Percentiles rank a stretch among this genome's conserved stretches.
These are phyloP conservation scores for Esox niger DNA, from an alignment of 2,113 vertebrate species.

Conservation along the genomic window DNA sequence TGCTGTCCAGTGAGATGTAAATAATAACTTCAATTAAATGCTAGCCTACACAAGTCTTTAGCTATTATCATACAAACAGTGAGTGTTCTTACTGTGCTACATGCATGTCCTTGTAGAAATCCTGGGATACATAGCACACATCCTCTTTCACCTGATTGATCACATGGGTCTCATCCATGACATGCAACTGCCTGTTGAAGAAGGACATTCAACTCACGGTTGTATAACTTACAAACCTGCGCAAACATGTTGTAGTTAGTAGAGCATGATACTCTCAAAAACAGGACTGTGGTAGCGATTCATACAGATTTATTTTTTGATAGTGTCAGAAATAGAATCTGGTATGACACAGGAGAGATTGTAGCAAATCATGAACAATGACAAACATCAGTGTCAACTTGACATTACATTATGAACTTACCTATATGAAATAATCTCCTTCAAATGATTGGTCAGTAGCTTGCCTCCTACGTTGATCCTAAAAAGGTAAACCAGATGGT, in stretches of 20 bases:
- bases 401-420: conserved; percentile 54
- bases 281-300: too few species aligned
- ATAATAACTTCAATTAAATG: too few species aligned
- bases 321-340: too few species aligned
- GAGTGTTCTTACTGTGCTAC: conserved; percentile 82
- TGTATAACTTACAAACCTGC: not conserved
- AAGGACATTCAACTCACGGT: not conserved
- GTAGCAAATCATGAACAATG: not conserved
- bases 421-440: conserved; percentile 98
- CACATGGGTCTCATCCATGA: conserved; percentile 98
- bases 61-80: not conserved
- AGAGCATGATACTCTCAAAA: too few species aligned
- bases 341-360: not conserved
- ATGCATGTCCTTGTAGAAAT: conserved; percentile 96
- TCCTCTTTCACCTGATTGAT: conserved; percentile 99
- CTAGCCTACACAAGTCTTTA: too few species aligned
- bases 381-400: not conserved
- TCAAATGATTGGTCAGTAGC: conserved; percentile 95
- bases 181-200: conserved; percentile 85
- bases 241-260: too few species aligned
- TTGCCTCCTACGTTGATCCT: conserved; percentile 98
- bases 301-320: too few species aligned
- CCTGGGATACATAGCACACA: conserved; percentile 94
- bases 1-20: too few species aligned
- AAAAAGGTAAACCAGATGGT: conserved; percentile 8